phyloP scores from a whole-genome alignment of 2,797 vertebrate species.

The Malurus leucopterus region DNA sequence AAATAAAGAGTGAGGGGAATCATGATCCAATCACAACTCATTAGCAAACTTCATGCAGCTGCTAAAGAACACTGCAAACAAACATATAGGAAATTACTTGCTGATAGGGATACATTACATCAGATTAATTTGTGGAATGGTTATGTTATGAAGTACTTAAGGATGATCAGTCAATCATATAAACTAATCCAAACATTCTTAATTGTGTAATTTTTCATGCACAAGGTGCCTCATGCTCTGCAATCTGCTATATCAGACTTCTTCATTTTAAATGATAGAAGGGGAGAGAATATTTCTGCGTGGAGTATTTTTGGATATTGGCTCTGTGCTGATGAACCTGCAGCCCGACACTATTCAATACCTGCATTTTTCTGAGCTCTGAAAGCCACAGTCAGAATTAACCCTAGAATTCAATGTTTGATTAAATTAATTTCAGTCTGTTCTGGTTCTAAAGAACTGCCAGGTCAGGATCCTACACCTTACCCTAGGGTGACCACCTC shows the following conservation, averaged over 20 bases:
- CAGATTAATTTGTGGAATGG: slow-evolving; percentile 40
- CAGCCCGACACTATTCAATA: neutral
- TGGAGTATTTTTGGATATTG: neutral
- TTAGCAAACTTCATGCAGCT: slow-evolving; percentile 21
- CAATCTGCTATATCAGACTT: slow-evolving; percentile 4
- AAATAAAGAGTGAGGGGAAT: slow-evolving; percentile 52
- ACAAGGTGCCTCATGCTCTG: neutral
- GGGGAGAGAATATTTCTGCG: neutral
- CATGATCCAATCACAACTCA: neutral
- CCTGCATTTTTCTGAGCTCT: neutral
- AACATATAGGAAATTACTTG: slow-evolving; percentile 38
- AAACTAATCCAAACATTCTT: slow-evolving; percentile 24
- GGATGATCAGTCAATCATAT: slow-evolving; percentile 48
- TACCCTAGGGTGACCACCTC: neutral
- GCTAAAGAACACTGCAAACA: slow-evolving; percentile 32
- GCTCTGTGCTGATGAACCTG: neutral
- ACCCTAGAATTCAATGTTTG: neutral
- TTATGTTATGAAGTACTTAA: slow-evolving; percentile 35
- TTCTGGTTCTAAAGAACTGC: neutral
- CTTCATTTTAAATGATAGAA: slow-evolving; percentile 7
- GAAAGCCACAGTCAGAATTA: neutral
- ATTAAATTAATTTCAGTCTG: neutral
- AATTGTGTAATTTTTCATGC: slow-evolving; percentile 14
- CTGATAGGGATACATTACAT: slow-evolving; percentile 19
- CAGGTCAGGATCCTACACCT: neutral